Evolutionary conservation across 1,140 invertebrate genomes (phyloP).

Genomic region (Drosophila paulistorum): DNA sequence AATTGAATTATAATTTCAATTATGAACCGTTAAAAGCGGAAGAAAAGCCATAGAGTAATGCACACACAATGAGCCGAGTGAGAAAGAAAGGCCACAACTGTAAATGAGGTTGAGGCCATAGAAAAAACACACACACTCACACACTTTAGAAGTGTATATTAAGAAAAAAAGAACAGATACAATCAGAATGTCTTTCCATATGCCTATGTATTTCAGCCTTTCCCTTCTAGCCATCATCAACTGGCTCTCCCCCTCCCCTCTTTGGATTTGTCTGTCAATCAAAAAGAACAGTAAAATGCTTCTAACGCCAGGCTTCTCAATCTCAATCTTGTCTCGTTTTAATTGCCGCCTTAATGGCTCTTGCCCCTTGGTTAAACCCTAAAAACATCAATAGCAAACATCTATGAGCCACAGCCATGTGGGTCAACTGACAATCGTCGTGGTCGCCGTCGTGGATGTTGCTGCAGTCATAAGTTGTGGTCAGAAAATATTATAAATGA

Average conservation of each 20-base stretch:
- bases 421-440: constrained; percentile 50
- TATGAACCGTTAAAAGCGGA: constrained; percentile 79
- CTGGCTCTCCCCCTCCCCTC: constrained; percentile 6
- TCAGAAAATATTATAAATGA: constrained; percentile 46
- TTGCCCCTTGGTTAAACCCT: constrained; percentile 23
- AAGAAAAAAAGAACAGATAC: constrained; percentile 33
- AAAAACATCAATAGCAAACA: constrained; percentile 3
- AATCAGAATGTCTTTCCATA: constrained; percentile 25
- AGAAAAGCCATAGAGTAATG: constrained; percentile 55
- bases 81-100: constrained; percentile 55
- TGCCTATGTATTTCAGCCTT: not conserved
- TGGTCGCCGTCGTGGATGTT: not conserved
- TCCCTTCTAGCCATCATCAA: too few species aligned
- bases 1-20: constrained; percentile 81
- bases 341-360: constrained; percentile 65
- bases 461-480: constrained; percentile 47
- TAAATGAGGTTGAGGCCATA: constrained; percentile 69
- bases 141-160: constrained; percentile 20
- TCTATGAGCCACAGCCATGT: constrained; percentile 40
- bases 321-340: constrained; percentile 37
- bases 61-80: constrained; percentile 58
- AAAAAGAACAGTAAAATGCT: constrained; percentile 67
- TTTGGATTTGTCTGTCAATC: constrained; percentile 55
- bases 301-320: constrained; percentile 43
- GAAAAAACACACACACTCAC: constrained; percentile 25